Evolutionary conservation across 2,797 vertebrate genomes (phyloP), one percentile per base, ranked within the genome.

Genomic region (Clamator glandarius): DNA sequence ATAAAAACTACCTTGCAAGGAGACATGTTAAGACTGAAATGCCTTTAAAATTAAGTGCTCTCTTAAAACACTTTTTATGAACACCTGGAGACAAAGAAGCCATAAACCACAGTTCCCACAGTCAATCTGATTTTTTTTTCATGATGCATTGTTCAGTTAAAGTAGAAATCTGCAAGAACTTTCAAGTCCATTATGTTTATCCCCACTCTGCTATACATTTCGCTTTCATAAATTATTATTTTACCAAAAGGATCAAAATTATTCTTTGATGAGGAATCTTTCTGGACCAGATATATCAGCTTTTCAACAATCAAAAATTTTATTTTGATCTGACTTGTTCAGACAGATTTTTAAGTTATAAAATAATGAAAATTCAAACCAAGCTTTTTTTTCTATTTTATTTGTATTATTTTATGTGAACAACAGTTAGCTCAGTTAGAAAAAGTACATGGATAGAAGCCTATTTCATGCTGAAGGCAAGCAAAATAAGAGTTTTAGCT

Each of bases 61-160:
- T 81, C 66, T 96, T 94, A 93, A 96, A 96, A 87, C 69, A 66
- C 11, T n/a, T 93, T 97, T 96, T 94, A 96, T 93, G 87, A 96
- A 96, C 88, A 92, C 70, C 86, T 74, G 80, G 94, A 97, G 95
- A 96, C 76, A 51, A 92, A 92, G 51, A 84, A 63, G 42, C 13
- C 31, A 87, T 94, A 96, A 97, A 97, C 59, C 85, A 96, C 73
- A 95, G 82, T 89, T 97, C 61, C 88, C 78, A 93, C 68, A 93
- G 84, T 82, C 89, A 83, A 78, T 95, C 59, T 80, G 31, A 95
- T 75, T 92, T 89, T 90, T 69, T 24, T 63, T 96, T 95, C 95
- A 95, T 78, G 74, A 91, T 44, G 44, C 79, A 90, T 68, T 87
- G 25, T 84, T 95, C 66, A 86, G 69, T 24, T 44, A 77, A 90